A percentile compares a stretch with the other conserved stretches of the same genome.
Conservation (phyloP, 2,888 invertebrate species). For the Lymantria dispar region DNA sequence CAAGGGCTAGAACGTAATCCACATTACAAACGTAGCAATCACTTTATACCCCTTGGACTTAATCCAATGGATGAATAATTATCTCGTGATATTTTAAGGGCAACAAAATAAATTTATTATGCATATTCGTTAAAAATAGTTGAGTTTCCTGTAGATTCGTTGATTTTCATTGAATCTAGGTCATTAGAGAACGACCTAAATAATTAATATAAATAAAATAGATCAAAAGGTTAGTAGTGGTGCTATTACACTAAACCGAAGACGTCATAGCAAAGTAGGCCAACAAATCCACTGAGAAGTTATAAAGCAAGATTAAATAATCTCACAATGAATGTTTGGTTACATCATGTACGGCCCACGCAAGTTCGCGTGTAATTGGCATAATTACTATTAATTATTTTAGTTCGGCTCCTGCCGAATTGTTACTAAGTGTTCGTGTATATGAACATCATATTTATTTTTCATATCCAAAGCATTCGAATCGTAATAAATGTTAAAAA, state of each 20-base stretch:
- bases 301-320: slow-evolving; percentile 51
- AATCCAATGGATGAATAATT: too few relatives aligned
- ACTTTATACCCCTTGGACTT: too few relatives aligned
- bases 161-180: slow-evolving; percentile 22
- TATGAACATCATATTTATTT: slow-evolving; percentile 20
- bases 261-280: slow-evolving; percentile 38
- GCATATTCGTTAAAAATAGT: slow-evolving; percentile 6
- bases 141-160: slow-evolving; percentile 24
- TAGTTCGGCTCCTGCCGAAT: slow-evolving; percentile 46
- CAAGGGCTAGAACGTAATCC: too few relatives aligned
- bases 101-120: slow-evolving; percentile 1
- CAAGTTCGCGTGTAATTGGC: slow-evolving; percentile 59
- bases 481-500: slow-evolving; percentile 6
- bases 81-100: too few relatives aligned
- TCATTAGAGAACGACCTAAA: slow-evolving; percentile 27
- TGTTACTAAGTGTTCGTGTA: slow-evolving; percentile 25
- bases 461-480: slow-evolving; percentile 12
- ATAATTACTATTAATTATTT: slow-evolving; percentile 67
- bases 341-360: slow-evolving; percentile 54
- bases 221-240: slow-evolving; percentile 36
- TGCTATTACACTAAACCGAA: slow-evolving; percentile 15
- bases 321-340: slow-evolving; percentile 48
- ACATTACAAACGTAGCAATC: too few relatives aligned
- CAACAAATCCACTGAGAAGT: slow-evolving; percentile 37
- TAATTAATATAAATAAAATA: slow-evolving; percentile 37